Conservation (phyloP, 2,888 invertebrate species). For the Rotaria socialis region DNA sequence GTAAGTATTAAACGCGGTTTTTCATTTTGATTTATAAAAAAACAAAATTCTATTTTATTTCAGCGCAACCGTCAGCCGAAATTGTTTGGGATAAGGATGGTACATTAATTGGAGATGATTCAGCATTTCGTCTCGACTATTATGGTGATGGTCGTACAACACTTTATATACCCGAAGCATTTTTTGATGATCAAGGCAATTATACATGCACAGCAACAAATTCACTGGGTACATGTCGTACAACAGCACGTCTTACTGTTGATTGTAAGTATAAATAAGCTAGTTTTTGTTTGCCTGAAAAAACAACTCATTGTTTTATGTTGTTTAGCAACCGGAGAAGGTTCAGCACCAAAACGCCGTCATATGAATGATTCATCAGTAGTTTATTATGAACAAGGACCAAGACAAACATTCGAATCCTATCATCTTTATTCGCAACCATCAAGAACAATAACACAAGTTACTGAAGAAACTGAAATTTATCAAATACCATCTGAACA, state of each 20-base stretch:
- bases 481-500: not conserved
- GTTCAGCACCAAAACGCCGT: not conserved
- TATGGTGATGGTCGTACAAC: conserved; percentile 32
- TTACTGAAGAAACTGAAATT: not conserved
- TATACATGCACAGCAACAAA: conserved; percentile 8
- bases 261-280: not conserved
- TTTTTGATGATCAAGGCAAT: not conserved
- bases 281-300: not conserved
- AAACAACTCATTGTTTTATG: not conserved
- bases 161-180: conserved; percentile 24
- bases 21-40: no score
- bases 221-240: not conserved
- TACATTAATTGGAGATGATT: conserved; percentile 23
- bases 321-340: not conserved
- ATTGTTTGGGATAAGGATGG: conserved; percentile 28
- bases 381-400: not conserved
- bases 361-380: not conserved
- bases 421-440: conserved; percentile 1
- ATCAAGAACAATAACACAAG: not conserved
- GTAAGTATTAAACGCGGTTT: not conserved
- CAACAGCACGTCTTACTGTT: not conserved
- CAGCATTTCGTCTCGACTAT: conserved; percentile 18
- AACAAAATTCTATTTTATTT: not conserved
- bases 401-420: not conserved
- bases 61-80: conserved; percentile 21